phyloP scores from a whole-genome alignment of 2,888 invertebrate species.

The Athrips mouffetella region DNA sequence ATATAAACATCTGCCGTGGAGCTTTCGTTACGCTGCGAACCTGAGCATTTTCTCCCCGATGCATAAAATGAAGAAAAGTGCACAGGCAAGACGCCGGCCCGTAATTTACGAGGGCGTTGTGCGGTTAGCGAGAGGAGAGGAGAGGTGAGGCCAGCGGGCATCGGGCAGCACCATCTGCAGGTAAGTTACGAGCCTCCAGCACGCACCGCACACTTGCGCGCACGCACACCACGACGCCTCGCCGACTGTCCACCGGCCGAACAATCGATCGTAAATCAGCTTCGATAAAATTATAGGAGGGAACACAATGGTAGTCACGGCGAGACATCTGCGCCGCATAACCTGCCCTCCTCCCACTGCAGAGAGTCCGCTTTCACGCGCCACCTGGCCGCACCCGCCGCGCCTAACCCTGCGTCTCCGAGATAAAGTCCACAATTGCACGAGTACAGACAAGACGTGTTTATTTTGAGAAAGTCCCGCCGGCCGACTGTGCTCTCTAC shows the following conservation, averaged over 20 bases:
- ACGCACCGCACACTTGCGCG: constrained; percentile 53
- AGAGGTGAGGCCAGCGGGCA: constrained; percentile 33
- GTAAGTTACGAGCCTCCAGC: constrained; percentile 50
- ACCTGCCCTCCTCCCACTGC: constrained; percentile 58
- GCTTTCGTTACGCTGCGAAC: constrained; percentile 5
- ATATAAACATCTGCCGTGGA: constrained; percentile 51
- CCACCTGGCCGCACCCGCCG: constrained; percentile 49
- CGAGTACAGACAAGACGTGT: constrained; percentile 73
- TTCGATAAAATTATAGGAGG: constrained; percentile 79
- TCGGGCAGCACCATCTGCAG: constrained; percentile 69
- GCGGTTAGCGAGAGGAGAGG: too few species aligned
- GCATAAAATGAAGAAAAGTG: constrained; percentile 61
- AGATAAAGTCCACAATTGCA: constrained; percentile 75
- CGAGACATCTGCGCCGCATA: constrained; percentile 60
- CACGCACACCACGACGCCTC: constrained; percentile 59
- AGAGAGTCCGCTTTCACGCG: constrained; percentile 66
- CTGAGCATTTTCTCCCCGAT: constrained; percentile 36
- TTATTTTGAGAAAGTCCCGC: constrained; percentile 65
- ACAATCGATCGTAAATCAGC: constrained; percentile 79
- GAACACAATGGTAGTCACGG: constrained; percentile 71
- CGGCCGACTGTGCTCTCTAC: constrained; percentile 52
- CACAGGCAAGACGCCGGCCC: constrained; percentile 58
- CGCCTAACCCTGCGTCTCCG: constrained; percentile 63
- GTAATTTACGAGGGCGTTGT: constrained; percentile 72
- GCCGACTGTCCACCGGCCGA: constrained; percentile 70